A percentile compares a stretch with the other conserved stretches of the same genome.
Evolutionary conservation across 2,797 vertebrate genomes (phyloP).

Genomic region (Acipenser ruthenus): DNA sequence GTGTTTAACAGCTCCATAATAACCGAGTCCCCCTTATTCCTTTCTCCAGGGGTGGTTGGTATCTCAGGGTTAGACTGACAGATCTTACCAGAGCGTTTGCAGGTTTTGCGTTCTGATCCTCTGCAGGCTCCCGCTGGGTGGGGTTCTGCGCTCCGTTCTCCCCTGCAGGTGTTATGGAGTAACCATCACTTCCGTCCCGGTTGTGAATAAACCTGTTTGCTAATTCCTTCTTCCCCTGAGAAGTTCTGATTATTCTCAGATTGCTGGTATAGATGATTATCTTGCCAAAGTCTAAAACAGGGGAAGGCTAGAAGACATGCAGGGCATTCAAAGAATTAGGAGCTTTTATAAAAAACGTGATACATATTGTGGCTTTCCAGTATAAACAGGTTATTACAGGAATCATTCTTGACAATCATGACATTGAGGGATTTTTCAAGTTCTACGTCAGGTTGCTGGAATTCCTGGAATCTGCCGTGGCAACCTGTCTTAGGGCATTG

Average conservation of each 20-base stretch:
- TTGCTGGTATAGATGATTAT: slow-evolving; percentile 97
- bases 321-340: background rate
- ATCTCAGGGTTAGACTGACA: no score
- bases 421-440: no score
- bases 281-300: slow-evolving; percentile 87
- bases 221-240: slow-evolving; percentile 63
- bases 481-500: no score
- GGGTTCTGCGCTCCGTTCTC: slow-evolving; percentile 35
- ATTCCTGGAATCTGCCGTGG: no score
- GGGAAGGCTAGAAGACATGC: slow-evolving; percentile 38
- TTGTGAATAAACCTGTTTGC: slow-evolving; percentile 26
- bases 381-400: no score
- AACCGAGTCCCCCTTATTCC: no score
- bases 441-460: no score
- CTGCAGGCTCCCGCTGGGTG: background rate
- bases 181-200: slow-evolving; percentile 46
- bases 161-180: slow-evolving; percentile 39
- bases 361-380: no score
- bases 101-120: slow-evolving; percentile 24
- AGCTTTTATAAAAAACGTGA: background rate
- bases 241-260: slow-evolving; percentile 83
- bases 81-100: slow-evolving; percentile 40
- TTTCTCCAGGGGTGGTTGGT: no score
- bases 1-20: no score
- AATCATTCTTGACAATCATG: no score